These are phyloP conservation scores for Bergia puertoricense DNA, from an alignment of 92 coral and sea anemone species.

Conservation along the genomic window DNA sequence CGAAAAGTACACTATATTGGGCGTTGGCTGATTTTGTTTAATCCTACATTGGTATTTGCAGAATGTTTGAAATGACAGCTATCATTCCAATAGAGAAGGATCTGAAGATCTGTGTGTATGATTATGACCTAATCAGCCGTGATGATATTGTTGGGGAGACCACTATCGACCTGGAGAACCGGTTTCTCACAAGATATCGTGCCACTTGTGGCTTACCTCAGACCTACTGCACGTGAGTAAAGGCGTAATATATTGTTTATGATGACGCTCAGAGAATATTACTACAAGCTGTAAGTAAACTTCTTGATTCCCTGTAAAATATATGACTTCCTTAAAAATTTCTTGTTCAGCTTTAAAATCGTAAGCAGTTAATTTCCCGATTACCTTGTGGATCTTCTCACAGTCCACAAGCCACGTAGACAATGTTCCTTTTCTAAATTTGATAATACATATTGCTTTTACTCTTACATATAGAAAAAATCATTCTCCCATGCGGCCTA, in stretches of 20 bases:
- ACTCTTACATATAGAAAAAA: too few relatives aligned
- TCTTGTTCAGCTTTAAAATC: too few relatives aligned
- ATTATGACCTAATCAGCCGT: conserved; percentile 86
- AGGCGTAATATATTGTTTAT: neutral
- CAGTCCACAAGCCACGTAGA: too few relatives aligned
- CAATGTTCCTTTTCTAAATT: too few relatives aligned
- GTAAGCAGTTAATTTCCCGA: too few relatives aligned
- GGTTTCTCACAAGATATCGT: conserved; percentile 85
- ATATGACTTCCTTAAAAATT: too few relatives aligned
- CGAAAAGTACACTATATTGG: neutral
- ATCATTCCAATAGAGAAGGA: conserved; percentile 88
- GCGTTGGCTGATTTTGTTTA: neutral
- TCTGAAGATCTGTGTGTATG: conserved; percentile 78
- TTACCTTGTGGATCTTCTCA: too few relatives aligned
- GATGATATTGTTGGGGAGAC: conserved; percentile 96
- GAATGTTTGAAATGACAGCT: conserved; percentile 97
- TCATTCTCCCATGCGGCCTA: too few relatives aligned
- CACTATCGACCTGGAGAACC: conserved; percentile 85
- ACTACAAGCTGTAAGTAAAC: too few relatives aligned
- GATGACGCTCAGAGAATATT: too few relatives aligned
- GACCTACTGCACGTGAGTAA: conserved; percentile 87
- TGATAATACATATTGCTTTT: too few relatives aligned
- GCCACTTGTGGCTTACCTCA: conserved; percentile 92
- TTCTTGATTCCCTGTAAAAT: too few relatives aligned
- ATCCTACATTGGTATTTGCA: neutral